These are phyloP conservation scores for Cephalotes varians DNA, from an alignment of 2,888 invertebrate species.

Conservation along the genomic window DNA sequence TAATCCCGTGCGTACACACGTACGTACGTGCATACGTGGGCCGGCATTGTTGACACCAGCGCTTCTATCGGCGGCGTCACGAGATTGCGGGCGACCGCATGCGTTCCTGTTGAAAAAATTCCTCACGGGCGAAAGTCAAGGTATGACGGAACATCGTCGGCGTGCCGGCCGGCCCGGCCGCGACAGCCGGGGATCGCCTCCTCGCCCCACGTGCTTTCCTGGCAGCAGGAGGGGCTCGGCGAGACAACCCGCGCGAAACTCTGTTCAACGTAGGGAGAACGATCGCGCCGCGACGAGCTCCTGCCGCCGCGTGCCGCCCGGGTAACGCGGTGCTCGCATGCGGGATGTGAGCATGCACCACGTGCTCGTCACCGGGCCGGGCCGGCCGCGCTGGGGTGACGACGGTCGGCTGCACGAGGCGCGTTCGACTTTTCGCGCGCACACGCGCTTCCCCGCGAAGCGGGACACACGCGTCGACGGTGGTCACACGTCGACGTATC, in stretches of 20 bases:
- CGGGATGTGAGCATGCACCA: constrained; percentile 85
- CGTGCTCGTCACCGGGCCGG: constrained; percentile 65
- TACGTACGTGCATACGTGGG: constrained; percentile 15
- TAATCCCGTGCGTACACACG: constrained; percentile 14
- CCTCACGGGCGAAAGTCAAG: constrained; percentile 85
- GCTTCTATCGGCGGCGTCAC: constrained; percentile 79
- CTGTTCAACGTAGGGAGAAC: constrained; percentile 77
- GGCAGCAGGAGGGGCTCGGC: constrained; percentile 83
- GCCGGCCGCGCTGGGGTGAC: constrained; percentile 27
- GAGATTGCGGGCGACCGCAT: constrained; percentile 78
- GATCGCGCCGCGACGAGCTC: constrained; percentile 48
- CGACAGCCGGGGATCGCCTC: background rate
- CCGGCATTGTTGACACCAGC: constrained; percentile 73
- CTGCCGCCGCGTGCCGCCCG: constrained; percentile 72
- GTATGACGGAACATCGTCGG: constrained; percentile 81
- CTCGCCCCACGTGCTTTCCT: constrained; percentile 75
- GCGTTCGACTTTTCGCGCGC: background rate
- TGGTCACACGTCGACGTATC: background rate
- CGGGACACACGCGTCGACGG: background rate
- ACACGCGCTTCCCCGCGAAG: background rate
- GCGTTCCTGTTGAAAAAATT: constrained; percentile 86
- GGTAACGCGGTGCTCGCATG: constrained; percentile 82
- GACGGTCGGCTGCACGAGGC: background rate
- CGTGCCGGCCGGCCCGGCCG: constrained; percentile 15
- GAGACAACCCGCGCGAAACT: constrained; percentile 85